Conservation (phyloP, 2,797 vertebrate genomes). For the Lagothrix lagotricha region DNA sequence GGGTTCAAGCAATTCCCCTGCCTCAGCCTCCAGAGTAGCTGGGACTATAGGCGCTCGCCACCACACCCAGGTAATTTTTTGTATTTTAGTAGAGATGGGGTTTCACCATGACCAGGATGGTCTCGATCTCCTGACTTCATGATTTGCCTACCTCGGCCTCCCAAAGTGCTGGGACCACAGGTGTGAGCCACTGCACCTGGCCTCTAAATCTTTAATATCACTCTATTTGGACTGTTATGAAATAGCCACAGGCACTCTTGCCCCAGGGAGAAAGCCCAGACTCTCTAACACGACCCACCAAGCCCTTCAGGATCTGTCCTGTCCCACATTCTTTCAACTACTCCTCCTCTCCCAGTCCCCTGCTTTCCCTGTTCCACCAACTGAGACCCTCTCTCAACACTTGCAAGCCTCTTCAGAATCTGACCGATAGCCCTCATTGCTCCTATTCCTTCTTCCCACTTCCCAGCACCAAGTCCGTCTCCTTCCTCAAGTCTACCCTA, state of each 20-base stretch:
- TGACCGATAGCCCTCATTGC: neutral
- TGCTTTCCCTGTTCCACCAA: neutral
- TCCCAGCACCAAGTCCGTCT: neutral
- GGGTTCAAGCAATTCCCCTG: too few relatives aligned
- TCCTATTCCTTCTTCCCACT: neutral
- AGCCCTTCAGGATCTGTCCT: neutral
- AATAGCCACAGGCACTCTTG: neutral
- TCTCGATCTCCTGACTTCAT: too few relatives aligned
- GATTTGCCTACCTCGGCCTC: too few relatives aligned
- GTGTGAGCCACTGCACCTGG: too few relatives aligned
- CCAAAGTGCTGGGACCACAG: too few relatives aligned
- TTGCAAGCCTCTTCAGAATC: neutral
- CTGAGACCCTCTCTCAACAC: neutral
- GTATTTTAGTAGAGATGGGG: too few relatives aligned
- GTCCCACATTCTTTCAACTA: neutral
- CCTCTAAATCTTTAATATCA: neutral
- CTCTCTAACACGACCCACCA: neutral
- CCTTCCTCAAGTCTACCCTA: neutral
- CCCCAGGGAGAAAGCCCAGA: neutral
- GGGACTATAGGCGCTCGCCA: too few relatives aligned
- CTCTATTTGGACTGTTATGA: neutral
- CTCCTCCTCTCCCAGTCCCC: neutral
- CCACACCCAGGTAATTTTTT: too few relatives aligned
- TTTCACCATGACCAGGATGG: too few relatives aligned
- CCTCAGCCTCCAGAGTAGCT: too few relatives aligned